Base-by-base conservation (phyloP, 2,797 vertebrate genomes). In the Naso thynnoides region DNA sequence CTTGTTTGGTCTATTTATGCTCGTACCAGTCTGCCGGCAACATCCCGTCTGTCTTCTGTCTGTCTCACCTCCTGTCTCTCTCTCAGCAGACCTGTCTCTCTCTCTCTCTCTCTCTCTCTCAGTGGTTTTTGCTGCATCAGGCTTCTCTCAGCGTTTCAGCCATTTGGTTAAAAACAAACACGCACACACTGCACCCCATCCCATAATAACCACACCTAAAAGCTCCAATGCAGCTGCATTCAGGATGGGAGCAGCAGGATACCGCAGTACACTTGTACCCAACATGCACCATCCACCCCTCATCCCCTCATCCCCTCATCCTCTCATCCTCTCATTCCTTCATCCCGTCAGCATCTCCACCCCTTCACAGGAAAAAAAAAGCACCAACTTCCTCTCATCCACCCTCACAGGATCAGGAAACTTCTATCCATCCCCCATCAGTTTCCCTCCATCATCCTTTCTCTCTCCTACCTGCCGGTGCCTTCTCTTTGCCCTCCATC, bases 171-270 rank as follows among this genome's bases (percentile, higher is more conserved):
- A 73, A 69, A 73, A 38, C 73, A 64, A 71, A 50, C 78, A 63
- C 75, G 50, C 72, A 33, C 65, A 36, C 61, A 13, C 76, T 64
- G 76, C 65, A 73, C 81, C 65, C 77, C 80, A 88, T 90, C 91
- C 88, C 89, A 88, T 91, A 90, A 91, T 89, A 89, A 91, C 90
- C 90, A 86, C 91, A 89, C 90, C 91, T 90, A 57, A 41, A 41
- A 64, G 75, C 81, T 67, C 65, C 66, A 54, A 76, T 64, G 81
- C 85, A 80, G 88, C 88, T 73, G 89, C 81, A 62, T 64, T 63
- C 76, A 56, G 63, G 78, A 66, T 69, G 61, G 16, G 66, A 64
- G 78, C 66, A 29, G 70, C 81, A 50, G 44, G 81, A 76, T 80
- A 83, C 88, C 33, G 89, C 90, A 90, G 86, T 84, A 48, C 76